Percentiles rank a stretch among this genome's conserved stretches.
Conservation (phyloP, 2,797 vertebrate genomes). For the Tympanoctomys barrerae region DNA sequence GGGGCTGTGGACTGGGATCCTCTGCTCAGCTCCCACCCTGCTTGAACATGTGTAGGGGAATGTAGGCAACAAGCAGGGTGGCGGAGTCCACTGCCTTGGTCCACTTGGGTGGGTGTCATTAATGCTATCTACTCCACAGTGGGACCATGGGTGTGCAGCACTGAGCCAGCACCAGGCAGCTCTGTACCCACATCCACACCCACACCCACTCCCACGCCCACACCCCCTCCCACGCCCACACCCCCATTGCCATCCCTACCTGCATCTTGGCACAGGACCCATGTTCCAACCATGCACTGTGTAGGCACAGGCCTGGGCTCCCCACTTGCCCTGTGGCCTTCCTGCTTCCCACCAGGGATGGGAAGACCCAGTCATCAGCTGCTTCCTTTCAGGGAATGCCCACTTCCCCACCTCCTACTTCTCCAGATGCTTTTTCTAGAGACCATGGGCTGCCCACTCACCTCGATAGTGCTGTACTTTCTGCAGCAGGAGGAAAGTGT, state of each 20-base stretch:
- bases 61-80: neutral
- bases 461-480: neutral
- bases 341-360: too few relatives aligned
- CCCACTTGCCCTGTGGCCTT: neutral
- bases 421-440: neutral
- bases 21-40: neutral
- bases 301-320: neutral
- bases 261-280: neutral
- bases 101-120: neutral
- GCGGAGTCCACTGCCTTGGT: neutral
- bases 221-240: neutral
- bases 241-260: neutral
- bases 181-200: neutral
- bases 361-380: neutral
- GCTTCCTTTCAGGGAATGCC: neutral
- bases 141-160: neutral
- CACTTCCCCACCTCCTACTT: neutral
- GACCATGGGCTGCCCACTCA: neutral
- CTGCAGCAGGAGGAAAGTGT: conserved; percentile 56
- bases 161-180: neutral
- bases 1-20: neutral
- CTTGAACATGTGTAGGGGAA: neutral
- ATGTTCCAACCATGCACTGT: neutral
- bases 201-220: neutral
- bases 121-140: neutral